A percentile compares a stretch with the other conserved stretches of the same genome.
Conservation (phyloP, 1,140 invertebrate genomes). For the Halyomorpha halys region DNA sequence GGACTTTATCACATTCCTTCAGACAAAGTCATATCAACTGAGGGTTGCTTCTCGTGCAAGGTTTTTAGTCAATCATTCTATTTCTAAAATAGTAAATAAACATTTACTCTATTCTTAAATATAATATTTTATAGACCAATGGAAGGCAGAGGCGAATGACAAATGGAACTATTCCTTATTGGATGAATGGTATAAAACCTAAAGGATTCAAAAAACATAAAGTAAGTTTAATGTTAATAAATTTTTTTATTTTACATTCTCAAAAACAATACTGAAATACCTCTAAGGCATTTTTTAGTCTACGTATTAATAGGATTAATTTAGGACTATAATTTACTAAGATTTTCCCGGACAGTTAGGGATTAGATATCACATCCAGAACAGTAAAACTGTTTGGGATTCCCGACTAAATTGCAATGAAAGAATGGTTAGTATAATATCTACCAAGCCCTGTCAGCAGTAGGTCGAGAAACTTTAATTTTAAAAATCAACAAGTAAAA, state of each 20-base stretch:
- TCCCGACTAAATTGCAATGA: no score
- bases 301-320: no score
- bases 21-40: conserved; percentile 68
- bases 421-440: no score
- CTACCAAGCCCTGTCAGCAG: no score
- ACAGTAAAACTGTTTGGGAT: no score
- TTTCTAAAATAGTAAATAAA: background rate
- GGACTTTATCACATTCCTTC: background rate
- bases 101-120: no score
- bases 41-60: conserved; percentile 85
- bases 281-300: background rate
- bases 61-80: conserved; percentile 36
- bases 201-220: background rate
- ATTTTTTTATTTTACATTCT: background rate
- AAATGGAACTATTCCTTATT: conserved; percentile 18
- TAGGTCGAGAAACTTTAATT: no score
- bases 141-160: conserved; percentile 25
- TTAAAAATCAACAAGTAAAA: no score
- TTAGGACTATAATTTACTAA: no score
- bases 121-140: conserved; percentile 25
- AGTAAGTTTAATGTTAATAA: background rate
- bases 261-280: background rate
- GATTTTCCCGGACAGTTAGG: no score
- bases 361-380: no score
- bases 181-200: background rate